phyloP scores from a whole-genome alignment of 2,888 invertebrate genomes.

The Cyaniris semiargus region DNA sequence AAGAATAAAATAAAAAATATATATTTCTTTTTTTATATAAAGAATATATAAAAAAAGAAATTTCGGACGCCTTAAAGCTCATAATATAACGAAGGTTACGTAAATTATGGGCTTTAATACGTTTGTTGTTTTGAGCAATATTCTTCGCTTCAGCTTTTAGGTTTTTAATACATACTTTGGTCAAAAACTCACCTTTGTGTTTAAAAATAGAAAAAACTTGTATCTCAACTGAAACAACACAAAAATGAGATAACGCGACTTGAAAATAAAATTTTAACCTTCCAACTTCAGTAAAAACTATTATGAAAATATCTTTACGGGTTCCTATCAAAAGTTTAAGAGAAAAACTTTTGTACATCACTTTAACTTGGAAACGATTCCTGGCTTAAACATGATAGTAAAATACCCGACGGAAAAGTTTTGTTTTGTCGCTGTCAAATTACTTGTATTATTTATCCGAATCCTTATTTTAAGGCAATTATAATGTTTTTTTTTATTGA shows the following conservation, averaged over 20 bases:
- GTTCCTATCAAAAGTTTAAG: constrained; percentile 24
- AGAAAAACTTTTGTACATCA: constrained; percentile 28
- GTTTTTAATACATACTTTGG: not conserved
- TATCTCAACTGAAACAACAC: not conserved
- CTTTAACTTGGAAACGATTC: constrained; percentile 25
- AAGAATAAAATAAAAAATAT: not conserved
- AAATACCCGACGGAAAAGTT: not conserved
- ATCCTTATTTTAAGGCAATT: not conserved
- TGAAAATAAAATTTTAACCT: not conserved
- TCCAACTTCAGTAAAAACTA: constrained; percentile 21
- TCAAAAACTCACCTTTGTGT: not conserved
- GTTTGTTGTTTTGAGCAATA: not conserved
- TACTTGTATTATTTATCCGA: not conserved
- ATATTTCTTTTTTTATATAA: no score
- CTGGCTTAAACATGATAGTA: constrained; percentile 2
- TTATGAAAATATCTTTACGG: constrained; percentile 22
- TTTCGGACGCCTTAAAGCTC: no score
- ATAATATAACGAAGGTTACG: no score
- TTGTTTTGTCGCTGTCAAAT: not conserved
- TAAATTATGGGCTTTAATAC: no score
- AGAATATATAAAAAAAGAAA: no score
- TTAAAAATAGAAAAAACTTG: not conserved
- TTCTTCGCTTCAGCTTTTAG: not conserved
- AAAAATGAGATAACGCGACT: not conserved
- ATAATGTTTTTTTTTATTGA: no score